Percentiles rank a stretch among this genome's conserved stretches.
Evolutionary conservation across 2,797 vertebrate species (phyloP).

Genomic region (Acrossocheilus wenchowensis): DNA sequence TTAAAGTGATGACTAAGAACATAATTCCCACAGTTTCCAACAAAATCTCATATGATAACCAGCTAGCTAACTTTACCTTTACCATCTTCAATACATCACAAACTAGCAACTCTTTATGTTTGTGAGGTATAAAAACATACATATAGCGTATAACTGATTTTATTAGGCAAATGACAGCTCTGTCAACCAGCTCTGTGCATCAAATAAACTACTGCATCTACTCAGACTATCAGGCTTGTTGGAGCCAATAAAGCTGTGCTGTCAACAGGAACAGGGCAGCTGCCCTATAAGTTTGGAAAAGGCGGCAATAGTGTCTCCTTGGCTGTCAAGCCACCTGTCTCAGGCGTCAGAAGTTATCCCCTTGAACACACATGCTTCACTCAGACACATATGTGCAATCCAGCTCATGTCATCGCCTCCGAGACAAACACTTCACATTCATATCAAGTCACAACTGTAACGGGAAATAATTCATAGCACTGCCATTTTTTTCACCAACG

Average conservation of each 20-base stretch:
- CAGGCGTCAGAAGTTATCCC: slow-evolving; percentile 43
- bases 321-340: slow-evolving; percentile 57
- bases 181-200: not conserved
- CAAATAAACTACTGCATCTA: not conserved
- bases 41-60: not conserved
- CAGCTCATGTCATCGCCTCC: slow-evolving; percentile 34
- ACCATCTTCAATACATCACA: not conserved
- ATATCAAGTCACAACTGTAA: slow-evolving; percentile 12
- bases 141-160: not conserved
- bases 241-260: slow-evolving; percentile 27
- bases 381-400: slow-evolving; percentile 22
- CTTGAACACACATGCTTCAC: slow-evolving; percentile 12
- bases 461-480: not conserved
- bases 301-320: slow-evolving; percentile 45
- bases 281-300: slow-evolving; percentile 31
- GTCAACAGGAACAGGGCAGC: slow-evolving; percentile 46
- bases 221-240: not conserved
- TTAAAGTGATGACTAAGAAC: not conserved
- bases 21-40: not conserved
- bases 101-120: not conserved
- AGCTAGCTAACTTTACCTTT: not conserved
- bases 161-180: too few relatives aligned
- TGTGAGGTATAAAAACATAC: not conserved
- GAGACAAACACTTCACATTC: slow-evolving; percentile 28
- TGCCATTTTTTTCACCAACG: slow-evolving; percentile 3